Evolutionary conservation across 1,140 invertebrate genomes (phyloP).

Genomic region (Ganaspis sp.): DNA sequence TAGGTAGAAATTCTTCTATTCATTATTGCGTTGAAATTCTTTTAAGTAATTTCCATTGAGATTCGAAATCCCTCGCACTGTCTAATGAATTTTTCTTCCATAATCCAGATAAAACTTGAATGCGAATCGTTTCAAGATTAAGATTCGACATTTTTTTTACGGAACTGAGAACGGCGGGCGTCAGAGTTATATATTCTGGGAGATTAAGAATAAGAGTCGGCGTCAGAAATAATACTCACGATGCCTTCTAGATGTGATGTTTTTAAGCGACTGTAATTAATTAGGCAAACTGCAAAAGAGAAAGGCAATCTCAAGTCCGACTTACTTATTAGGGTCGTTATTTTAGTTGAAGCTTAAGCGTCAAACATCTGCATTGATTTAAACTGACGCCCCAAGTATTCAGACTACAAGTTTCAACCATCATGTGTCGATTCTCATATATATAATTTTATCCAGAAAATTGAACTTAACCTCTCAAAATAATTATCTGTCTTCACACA

Average conservation of each 20-base stretch:
- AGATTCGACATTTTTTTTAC: too few relatives aligned
- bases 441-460: too few relatives aligned
- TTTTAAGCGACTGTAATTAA: conserved; percentile 50
- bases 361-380: conserved; percentile 30
- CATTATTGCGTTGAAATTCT: too few relatives aligned
- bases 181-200: not conserved
- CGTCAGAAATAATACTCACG: conserved; percentile 10
- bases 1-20: too few relatives aligned
- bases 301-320: conserved; percentile 46
- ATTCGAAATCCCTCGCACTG: too few relatives aligned
- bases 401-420: not conserved
- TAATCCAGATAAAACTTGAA: too few relatives aligned
- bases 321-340: conserved; percentile 45
- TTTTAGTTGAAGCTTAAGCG: conserved; percentile 27
- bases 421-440: not conserved
- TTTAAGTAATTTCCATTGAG: too few relatives aligned
- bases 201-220: not conserved
- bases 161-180: not conserved
- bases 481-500: too few relatives aligned
- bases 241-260: not conserved
- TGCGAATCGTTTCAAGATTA: too few relatives aligned
- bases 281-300: conserved; percentile 53
- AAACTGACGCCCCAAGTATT: not conserved
- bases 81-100: too few relatives aligned
- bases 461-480: too few relatives aligned